phyloP scores from a whole-genome alignment of 1,140 invertebrate genomes.

The Hycleus phaleratus region DNA sequence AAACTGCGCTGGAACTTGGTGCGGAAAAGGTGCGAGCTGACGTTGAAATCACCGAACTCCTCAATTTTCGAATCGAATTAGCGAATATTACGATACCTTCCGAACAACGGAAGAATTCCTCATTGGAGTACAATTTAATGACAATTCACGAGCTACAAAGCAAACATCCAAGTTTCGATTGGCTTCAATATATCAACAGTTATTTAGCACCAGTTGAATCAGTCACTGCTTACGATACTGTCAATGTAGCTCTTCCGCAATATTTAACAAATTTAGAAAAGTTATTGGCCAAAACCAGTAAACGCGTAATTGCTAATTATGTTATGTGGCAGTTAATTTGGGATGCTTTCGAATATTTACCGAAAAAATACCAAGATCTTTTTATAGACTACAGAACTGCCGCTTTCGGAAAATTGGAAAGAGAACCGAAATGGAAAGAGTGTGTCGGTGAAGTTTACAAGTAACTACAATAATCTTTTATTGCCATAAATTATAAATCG shows the following conservation, averaged over 20 bases:
- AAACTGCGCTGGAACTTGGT: slow-evolving; percentile 52
- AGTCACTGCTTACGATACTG: slow-evolving; percentile 36
- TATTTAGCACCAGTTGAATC: slow-evolving; percentile 37
- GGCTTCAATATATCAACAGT: slow-evolving; percentile 60
- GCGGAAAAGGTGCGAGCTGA: slow-evolving; percentile 42
- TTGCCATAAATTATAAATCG: too few species aligned
- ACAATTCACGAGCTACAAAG: slow-evolving; percentile 46
- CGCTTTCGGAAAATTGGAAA: slow-evolving; percentile 42
- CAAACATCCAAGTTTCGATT: slow-evolving; percentile 43
- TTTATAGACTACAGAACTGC: slow-evolving; percentile 44
- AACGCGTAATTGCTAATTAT: slow-evolving; percentile 52
- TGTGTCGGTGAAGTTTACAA: slow-evolving; percentile 37
- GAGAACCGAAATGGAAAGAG: slow-evolving; percentile 50
- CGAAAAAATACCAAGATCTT: slow-evolving; percentile 41
- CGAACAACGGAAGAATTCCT: slow-evolving; percentile 46
- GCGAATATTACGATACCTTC: slow-evolving; percentile 42
- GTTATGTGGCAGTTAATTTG: slow-evolving; percentile 47
- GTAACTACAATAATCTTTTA: background rate
- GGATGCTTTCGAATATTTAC: slow-evolving; percentile 43
- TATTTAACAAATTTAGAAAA: slow-evolving; percentile 46
- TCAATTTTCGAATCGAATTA: slow-evolving; percentile 54
- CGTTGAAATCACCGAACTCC: slow-evolving; percentile 48
- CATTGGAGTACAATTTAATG: slow-evolving; percentile 59
- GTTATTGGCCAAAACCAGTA: slow-evolving; percentile 43
- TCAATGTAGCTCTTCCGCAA: slow-evolving; percentile 49